These are phyloP conservation scores for Drosophila ambigua DNA, from an alignment of 1,140 invertebrate genomes.

Conservation along the genomic window DNA sequence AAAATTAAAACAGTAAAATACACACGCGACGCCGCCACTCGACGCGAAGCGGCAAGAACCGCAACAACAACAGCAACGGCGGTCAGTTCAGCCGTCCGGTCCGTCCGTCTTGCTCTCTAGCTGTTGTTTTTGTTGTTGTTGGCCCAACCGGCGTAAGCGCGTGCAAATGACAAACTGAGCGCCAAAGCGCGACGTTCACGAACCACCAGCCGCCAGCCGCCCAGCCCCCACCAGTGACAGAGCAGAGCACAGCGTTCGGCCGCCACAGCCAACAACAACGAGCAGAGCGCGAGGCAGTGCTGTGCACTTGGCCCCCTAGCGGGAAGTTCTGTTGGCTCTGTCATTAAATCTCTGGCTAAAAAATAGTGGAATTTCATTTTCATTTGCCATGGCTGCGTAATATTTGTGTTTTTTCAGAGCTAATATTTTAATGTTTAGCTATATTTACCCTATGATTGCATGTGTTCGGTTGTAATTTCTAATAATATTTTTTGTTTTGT, in stretches of 20 bases:
- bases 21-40: conserved; percentile 17
- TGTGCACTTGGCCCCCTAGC: conserved; percentile 9
- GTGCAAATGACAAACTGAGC: conserved; percentile 78
- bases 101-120: neutral
- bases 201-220: conserved; percentile 41
- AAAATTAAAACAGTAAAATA: conserved; percentile 37
- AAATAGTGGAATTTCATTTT: no score
- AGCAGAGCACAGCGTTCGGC: conserved; percentile 1
- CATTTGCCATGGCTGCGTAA: no score
- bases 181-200: conserved; percentile 54
- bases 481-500: no score
- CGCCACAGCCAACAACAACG: conserved; percentile 13
- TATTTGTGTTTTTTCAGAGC: neutral
- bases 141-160: conserved; percentile 71
- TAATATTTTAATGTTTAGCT: no score
- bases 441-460: no score
- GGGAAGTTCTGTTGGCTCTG: neutral
- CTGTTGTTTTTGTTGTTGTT: conserved; percentile 24
- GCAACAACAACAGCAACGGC: conserved; percentile 17
- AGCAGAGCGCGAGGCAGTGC: conserved; percentile 17
- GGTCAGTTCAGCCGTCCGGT: conserved; percentile 12
- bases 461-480: no score
- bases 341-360: neutral
- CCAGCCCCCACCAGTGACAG: no score
- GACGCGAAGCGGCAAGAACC: conserved; percentile 16